Conservation (phyloP, 2,113 vertebrate genomes). For the Hoplias malabaricus region DNA sequence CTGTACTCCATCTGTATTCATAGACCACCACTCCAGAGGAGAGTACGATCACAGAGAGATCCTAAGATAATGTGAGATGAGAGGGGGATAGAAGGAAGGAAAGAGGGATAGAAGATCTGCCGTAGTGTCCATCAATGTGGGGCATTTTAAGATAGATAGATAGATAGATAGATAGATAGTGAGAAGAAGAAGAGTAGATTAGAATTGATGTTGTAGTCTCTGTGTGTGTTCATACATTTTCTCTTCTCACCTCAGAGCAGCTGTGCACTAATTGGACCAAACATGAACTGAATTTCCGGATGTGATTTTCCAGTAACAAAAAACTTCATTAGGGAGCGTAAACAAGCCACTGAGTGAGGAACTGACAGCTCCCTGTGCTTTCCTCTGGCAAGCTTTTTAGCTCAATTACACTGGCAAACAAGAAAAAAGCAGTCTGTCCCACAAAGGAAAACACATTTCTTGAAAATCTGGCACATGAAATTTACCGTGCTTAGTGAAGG, state of each 20-base stretch:
- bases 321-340: background rate
- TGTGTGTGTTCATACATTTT: background rate
- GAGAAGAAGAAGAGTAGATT: too few relatives aligned
- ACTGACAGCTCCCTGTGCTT: background rate
- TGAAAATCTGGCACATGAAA: background rate
- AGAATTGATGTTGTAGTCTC: background rate
- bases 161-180: background rate
- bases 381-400: background rate
- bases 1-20: constrained; percentile 47
- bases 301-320: constrained; percentile 20
- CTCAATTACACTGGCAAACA: background rate
- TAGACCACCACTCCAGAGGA: constrained; percentile 29
- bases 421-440: background rate
- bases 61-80: constrained; percentile 26
- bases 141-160: background rate
- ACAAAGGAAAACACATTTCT: background rate
- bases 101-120: constrained; percentile 16
- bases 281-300: constrained; percentile 9
- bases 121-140: too few relatives aligned
- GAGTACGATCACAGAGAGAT: constrained; percentile 1
- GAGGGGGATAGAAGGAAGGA: constrained; percentile 7
- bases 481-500: background rate
- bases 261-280: background rate
- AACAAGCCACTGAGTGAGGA: constrained; percentile 2
- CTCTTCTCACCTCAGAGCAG: constrained; percentile 1